Evolutionary conservation across 1,140 invertebrate genomes (phyloP).

Genomic region (Meteorus sp.): DNA sequence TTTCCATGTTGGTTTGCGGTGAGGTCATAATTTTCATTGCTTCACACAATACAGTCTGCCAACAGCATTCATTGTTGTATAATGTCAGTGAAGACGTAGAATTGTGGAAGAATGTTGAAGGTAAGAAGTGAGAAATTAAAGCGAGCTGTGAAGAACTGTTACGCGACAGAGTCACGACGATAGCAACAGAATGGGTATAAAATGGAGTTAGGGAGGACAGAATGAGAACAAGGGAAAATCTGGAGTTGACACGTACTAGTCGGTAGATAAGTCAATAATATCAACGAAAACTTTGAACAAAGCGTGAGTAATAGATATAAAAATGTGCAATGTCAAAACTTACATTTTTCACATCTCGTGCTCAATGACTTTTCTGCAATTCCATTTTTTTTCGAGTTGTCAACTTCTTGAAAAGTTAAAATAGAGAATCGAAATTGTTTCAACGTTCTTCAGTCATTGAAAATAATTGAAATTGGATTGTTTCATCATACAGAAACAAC

Average conservation of each 20-base stretch:
- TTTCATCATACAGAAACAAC: too few relatives aligned
- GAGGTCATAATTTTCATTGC: slow-evolving; percentile 27
- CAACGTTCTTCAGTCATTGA: too few relatives aligned
- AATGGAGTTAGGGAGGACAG: neutral
- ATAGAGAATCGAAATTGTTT: too few relatives aligned
- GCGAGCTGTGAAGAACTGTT: too few relatives aligned
- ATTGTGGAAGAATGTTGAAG: neutral
- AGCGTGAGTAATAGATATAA: neutral
- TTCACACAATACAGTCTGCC: neutral
- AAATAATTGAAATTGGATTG: too few relatives aligned
- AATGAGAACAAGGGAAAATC: slow-evolving; percentile 1
- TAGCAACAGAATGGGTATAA: too few relatives aligned
- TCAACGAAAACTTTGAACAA: slow-evolving; percentile 1
- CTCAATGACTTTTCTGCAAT: neutral
- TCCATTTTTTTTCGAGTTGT: neutral
- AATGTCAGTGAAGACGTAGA: slow-evolving; percentile 1
- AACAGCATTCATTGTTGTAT: neutral
- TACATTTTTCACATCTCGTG: too few relatives aligned
- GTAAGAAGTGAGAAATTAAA: too few relatives aligned
- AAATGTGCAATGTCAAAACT: too few relatives aligned
- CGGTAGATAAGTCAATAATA: neutral
- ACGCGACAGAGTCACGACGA: too few relatives aligned
- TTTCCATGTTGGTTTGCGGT: neutral
- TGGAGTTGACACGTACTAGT: slow-evolving; percentile 1
- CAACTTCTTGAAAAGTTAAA: too few relatives aligned